These are phyloP conservation scores for Python bivittatus DNA, from an alignment of 2,113 vertebrate genomes.

Conservation along the genomic window DNA sequence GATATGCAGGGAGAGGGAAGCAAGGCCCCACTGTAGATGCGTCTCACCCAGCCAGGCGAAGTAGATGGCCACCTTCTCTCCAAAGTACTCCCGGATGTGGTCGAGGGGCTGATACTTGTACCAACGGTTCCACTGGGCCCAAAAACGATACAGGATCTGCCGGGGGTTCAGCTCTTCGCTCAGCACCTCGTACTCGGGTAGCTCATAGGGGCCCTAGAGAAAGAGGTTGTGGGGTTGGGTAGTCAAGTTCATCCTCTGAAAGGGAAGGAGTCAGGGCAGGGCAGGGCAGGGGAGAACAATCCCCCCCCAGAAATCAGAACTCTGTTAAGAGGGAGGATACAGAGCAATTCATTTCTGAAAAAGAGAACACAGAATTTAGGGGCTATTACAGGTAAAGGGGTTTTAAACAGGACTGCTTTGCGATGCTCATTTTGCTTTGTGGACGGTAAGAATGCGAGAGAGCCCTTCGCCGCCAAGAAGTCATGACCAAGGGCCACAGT, in stretches of 20 bases:
- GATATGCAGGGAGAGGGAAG: neutral
- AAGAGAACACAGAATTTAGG: neutral
- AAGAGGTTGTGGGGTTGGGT: neutral
- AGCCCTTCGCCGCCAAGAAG: neutral
- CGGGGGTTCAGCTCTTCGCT: conserved; percentile 74
- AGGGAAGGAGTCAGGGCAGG: neutral
- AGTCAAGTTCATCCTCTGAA: neutral
- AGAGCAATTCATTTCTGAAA: no score
- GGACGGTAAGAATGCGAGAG: neutral
- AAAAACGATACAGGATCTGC: conserved; percentile 76
- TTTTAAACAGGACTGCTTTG: neutral
- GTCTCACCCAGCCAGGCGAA: conserved; percentile 76
- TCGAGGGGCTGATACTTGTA: conserved; percentile 81
- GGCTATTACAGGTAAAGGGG: neutral
- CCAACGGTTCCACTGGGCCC: conserved; percentile 81
- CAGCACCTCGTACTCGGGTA: conserved; percentile 58
- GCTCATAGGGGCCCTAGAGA: conserved; percentile 72
- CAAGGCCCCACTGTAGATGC: fast-evolving
- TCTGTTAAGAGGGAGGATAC: neutral
- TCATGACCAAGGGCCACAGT: neutral
- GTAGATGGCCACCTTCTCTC: conserved; percentile 78
- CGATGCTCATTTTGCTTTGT: neutral
- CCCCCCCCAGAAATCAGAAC: no score
- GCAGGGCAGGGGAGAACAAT: no score
- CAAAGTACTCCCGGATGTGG: conserved; percentile 76